A percentile compares a stretch with the other conserved stretches of the same genome.
Conservation (phyloP, 2,888 invertebrate species). For the Calameuta idolon region DNA sequence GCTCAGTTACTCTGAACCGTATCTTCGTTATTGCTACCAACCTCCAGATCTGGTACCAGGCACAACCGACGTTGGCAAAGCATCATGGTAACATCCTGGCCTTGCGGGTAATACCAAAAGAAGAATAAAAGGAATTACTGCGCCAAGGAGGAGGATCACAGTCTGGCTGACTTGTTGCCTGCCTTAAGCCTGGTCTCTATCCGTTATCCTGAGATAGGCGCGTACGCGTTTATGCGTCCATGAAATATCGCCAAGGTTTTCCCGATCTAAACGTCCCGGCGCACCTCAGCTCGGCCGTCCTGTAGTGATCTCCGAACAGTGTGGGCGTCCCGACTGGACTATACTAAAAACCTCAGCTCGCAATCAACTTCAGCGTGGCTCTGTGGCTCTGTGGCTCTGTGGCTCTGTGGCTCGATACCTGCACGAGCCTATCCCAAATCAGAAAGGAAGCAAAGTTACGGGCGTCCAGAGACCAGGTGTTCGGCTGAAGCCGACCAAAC, state of each 20-base stretch:
- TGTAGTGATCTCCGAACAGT: neutral
- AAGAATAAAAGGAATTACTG: slow-evolving; percentile 11
- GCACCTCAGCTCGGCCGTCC: neutral
- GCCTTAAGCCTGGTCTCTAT: neutral
- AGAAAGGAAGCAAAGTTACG: neutral
- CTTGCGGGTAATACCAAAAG: slow-evolving; percentile 33
- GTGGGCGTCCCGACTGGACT: neutral
- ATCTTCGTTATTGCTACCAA: too few relatives aligned
- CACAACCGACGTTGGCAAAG: neutral
- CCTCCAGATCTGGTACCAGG: neutral
- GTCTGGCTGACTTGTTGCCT: slow-evolving; percentile 25
- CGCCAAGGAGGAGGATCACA: slow-evolving; percentile 26
- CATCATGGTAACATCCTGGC: slow-evolving; percentile 35
- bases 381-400: neutral
- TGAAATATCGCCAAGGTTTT: neutral
- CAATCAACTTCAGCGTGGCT: neutral
- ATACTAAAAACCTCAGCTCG: neutral
- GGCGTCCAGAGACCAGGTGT: neutral
- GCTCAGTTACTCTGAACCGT: neutral
- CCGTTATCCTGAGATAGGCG: neutral
- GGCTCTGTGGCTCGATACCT: neutral
- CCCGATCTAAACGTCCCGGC: slow-evolving; percentile 5
- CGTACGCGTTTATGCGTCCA: neutral
- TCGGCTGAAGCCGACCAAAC: neutral
- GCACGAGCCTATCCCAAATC: neutral